A percentile compares a stretch with the other conserved stretches of the same genome.
Conservation (phyloP, 1,140 invertebrate genomes). For the Lasaia peninsularis region DNA sequence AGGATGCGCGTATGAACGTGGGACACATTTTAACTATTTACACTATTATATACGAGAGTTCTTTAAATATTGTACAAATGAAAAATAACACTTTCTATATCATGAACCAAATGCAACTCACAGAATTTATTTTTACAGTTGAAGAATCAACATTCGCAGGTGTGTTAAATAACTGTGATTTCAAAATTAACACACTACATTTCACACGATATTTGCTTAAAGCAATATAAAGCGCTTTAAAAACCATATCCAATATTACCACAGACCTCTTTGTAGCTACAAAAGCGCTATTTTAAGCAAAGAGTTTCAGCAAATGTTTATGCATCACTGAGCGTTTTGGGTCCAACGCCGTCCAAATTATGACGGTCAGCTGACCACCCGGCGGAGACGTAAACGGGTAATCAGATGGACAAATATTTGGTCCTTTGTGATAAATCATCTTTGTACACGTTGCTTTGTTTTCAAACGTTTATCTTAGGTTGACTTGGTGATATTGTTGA, state of each 20-base stretch:
- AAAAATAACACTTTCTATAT: too few species aligned
- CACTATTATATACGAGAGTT: too few species aligned
- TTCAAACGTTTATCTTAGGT: constrained; percentile 25
- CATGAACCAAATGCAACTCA: too few species aligned
- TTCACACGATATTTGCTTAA: background rate
- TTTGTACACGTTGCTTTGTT: constrained; percentile 48
- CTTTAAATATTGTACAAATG: too few species aligned
- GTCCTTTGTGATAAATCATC: constrained; percentile 52
- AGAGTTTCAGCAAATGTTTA: constrained; percentile 49
- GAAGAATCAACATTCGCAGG: background rate
- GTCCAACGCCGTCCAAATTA: constrained; percentile 56
- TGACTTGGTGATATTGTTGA: background rate
- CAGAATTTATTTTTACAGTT: too few species aligned
- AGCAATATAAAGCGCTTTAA: background rate
- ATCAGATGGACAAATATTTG: constrained; percentile 69
- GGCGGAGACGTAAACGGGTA: constrained; percentile 42
- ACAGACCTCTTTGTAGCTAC: background rate
- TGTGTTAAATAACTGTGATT: background rate
- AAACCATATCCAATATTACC: background rate
- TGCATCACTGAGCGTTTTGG: constrained; percentile 58
- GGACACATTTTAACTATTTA: too few species aligned
- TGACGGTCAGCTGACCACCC: constrained; percentile 69
- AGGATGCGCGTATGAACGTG: too few species aligned
- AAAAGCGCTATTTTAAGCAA: constrained; percentile 14
- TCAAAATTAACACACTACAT: background rate